Conservation (phyloP, 2,113 vertebrate genomes). For the Conger conger region DNA sequence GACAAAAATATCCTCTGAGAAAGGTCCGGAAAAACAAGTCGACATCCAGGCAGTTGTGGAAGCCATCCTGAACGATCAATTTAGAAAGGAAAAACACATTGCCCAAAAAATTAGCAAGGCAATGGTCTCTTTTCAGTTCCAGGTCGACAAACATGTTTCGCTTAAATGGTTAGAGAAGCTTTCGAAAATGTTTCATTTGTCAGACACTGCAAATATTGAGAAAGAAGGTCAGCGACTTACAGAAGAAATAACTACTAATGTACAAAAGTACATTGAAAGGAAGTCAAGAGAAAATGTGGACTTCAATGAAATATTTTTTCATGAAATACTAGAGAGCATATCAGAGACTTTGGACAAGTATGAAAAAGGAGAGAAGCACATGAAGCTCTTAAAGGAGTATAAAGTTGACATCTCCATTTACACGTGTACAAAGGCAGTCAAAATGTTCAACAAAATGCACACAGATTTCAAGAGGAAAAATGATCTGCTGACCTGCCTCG, state of each 20-base stretch:
- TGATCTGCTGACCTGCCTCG: conserved; percentile 46
- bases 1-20: background rate
- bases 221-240: background rate
- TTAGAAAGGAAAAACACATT: background rate
- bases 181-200: background rate
- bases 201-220: background rate
- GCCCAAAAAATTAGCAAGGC: background rate
- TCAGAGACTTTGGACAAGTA: background rate
- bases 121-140: background rate
- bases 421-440: background rate
- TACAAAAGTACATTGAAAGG: background rate
- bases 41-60: background rate
- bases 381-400: background rate
- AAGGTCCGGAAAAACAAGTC: background rate
- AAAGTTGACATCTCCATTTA: background rate
- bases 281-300: background rate
- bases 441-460: conserved; percentile 7
- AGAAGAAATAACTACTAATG: background rate
- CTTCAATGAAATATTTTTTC: conserved; percentile 2
- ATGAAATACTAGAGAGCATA: background rate
- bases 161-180: background rate
- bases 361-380: background rate
- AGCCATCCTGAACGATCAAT: background rate
- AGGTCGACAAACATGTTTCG: background rate
- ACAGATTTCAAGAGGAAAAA: background rate